Base-by-base conservation (phyloP, 2,797 vertebrate species). In the Syngnathus rostellatus region DNA sequence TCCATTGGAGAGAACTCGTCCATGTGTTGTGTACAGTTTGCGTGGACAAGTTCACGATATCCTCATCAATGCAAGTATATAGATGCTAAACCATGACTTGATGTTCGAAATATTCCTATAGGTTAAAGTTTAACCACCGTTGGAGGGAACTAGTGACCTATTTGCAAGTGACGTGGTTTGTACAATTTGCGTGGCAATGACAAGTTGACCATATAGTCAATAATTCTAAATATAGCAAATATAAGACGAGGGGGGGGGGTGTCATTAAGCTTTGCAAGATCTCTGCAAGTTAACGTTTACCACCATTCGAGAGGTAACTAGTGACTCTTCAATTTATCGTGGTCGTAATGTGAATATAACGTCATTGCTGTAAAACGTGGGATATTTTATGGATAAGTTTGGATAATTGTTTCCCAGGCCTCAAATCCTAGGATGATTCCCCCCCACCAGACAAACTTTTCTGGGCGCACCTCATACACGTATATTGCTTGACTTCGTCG, bases 381-480 rank as follows among this genome's bases (percentile, higher is more conserved):
- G 45, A 50, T 9, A 64, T 65, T 68, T 78, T 65, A 38, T 59
- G 69, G 61, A 72, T 16, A 62, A 73, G 60, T 85, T 86, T 85
- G 78, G 80, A 77, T 76, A 75, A 83, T 76, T 85, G 77, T 89
- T 85, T 88, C 86, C 87, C 86, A 88, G 90, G 87, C 88, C 88
- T 85, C 88, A 66, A 37, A 89, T 90, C 88, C 89, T 81, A 79
- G 82, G 78, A 85, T 82, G 68, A 82, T 76, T 88, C 83, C 85
- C 55, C 55, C 4, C 31, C 31, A 8, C 14, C 83, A 84, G 72
- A 76, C 79, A 77, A 43, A 62, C 65, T 75, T 51, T 76, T 67
- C 82, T 66, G 68, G 73, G 12, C 37, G 48, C 48, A 50, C 48
- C 48, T 50, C 50, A 21, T 31, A 31, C 16, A 63, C 3, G 51